A percentile compares a stretch with the other conserved stretches of the same genome.
These are phyloP conservation scores for Lithobates sylvaticus DNA, from an alignment of 2,797 vertebrate species.

Conservation along the genomic window DNA sequence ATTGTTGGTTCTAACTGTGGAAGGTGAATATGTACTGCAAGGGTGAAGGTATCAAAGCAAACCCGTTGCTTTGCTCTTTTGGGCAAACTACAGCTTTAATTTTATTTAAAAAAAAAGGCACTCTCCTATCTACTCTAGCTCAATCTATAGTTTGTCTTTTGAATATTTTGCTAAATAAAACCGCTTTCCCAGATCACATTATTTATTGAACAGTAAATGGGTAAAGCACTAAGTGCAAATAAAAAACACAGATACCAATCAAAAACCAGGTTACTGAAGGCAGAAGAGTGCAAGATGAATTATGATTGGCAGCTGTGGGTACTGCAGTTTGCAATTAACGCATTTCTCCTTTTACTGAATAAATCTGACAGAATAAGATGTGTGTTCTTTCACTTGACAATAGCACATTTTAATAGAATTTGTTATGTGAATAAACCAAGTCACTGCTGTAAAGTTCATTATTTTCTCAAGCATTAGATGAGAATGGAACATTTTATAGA, in stretches of 20 bases:
- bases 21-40: too few species aligned
- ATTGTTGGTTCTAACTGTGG: too few species aligned
- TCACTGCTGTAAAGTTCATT: slow-evolving; percentile 54
- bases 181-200: too few species aligned
- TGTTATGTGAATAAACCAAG: slow-evolving; percentile 36
- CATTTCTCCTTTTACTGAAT: neutral
- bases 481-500: slow-evolving; percentile 53
- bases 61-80: too few species aligned
- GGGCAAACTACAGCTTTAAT: too few species aligned
- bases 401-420: slow-evolving; percentile 38
- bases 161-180: too few species aligned
- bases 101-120: too few species aligned
- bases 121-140: too few species aligned
- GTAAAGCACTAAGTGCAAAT: too few species aligned
- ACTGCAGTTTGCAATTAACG: neutral
- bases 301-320: neutral
- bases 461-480: slow-evolving; percentile 47
- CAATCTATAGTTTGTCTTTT: too few species aligned
- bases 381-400: slow-evolving; percentile 19
- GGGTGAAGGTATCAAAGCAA: too few species aligned
- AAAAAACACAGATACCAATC: neutral
- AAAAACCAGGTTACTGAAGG: neutral
- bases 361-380: slow-evolving; percentile 14
- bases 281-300: neutral
- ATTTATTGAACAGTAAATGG: too few species aligned